These are phyloP conservation scores for Lordiphosa fenestrarum DNA, from an alignment of 2,888 invertebrate species.

Conservation along the genomic window DNA sequence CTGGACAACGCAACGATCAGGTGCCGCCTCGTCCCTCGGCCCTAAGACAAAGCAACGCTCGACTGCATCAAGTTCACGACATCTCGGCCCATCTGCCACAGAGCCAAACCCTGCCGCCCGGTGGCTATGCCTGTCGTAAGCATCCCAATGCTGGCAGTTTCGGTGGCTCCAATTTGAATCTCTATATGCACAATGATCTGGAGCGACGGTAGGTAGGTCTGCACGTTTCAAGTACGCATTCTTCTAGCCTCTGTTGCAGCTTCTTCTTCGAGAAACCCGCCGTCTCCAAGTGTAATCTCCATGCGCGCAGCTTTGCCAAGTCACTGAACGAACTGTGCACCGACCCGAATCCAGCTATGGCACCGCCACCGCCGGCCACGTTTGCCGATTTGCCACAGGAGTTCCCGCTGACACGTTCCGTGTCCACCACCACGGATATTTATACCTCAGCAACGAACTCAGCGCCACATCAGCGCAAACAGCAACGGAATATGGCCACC, in stretches of 20 bases:
- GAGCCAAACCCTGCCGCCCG: conserved; percentile 53
- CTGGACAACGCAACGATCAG: background rate
- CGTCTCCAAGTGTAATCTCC: conserved; percentile 76
- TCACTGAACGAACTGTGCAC: conserved; percentile 79
- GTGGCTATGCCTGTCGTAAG: conserved; percentile 60
- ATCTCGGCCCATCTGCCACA: conserved; percentile 25
- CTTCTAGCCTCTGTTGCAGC: conserved; percentile 37
- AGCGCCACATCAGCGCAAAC: conserved; percentile 38
- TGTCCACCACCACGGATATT: conserved; percentile 80
- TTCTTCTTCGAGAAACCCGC: conserved; percentile 79
- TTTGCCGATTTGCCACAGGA: conserved; percentile 74
- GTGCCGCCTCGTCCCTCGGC: conserved; percentile 13
- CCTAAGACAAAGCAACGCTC: conserved; percentile 28
- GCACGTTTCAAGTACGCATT: background rate
- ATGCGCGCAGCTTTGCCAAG: conserved; percentile 78
- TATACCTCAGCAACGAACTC: conserved; percentile 38
- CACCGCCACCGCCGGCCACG: conserved; percentile 45
- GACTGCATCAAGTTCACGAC: conserved; percentile 62
- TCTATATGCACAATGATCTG: conserved; percentile 60
- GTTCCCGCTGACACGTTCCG: conserved; percentile 78
- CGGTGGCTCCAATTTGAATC: conserved; percentile 54
- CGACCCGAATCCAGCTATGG: conserved; percentile 54
- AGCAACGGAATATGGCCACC: conserved; percentile 70
- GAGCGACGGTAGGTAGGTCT: conserved; percentile 62
- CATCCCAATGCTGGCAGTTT: conserved; percentile 53